Evolutionary conservation across 1,140 invertebrate genomes (phyloP).

Genomic region (Drosophila trapezifrons): DNA sequence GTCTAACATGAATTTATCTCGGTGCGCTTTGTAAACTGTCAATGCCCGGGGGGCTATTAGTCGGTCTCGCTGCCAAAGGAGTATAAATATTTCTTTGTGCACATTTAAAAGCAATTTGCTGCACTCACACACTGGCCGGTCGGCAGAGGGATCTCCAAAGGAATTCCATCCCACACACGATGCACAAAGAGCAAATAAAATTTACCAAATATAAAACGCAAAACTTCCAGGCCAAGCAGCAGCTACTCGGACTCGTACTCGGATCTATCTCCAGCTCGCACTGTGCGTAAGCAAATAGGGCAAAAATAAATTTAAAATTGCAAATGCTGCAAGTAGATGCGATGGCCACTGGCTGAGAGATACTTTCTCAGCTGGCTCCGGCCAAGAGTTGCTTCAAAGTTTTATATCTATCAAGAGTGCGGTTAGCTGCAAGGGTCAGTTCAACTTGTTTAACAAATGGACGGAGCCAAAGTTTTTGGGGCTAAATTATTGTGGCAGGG

Average conservation of each 20-base stretch:
- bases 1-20: conserved; percentile 39
- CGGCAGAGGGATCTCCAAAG: conserved; percentile 31
- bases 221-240: conserved; percentile 15
- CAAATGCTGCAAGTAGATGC: conserved; percentile 39
- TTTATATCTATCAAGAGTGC: conserved; percentile 59
- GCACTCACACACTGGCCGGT: conserved; percentile 13
- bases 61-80: conserved; percentile 34
- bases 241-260: background rate
- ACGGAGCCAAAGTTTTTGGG: conserved; percentile 31
- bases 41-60: conserved; percentile 64
- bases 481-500: conserved; percentile 41
- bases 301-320: conserved; percentile 59
- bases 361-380: conserved; percentile 33
- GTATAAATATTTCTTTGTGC: conserved; percentile 68
- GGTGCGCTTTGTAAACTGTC: conserved; percentile 53
- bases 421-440: conserved; percentile 33
- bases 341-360: conserved; percentile 33
- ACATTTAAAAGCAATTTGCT: conserved; percentile 74
- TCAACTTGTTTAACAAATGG: conserved; percentile 45
- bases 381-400: conserved; percentile 37
- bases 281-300: conserved; percentile 49
- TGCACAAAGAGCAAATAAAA: conserved; percentile 63
- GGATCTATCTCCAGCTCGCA: conserved; percentile 16
- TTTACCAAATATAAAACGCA: conserved; percentile 41
- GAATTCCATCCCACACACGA: conserved; percentile 63